These are phyloP conservation scores for Procambarus clarkii DNA, from an alignment of 1,140 invertebrate genomes.

Conservation along the genomic window DNA sequence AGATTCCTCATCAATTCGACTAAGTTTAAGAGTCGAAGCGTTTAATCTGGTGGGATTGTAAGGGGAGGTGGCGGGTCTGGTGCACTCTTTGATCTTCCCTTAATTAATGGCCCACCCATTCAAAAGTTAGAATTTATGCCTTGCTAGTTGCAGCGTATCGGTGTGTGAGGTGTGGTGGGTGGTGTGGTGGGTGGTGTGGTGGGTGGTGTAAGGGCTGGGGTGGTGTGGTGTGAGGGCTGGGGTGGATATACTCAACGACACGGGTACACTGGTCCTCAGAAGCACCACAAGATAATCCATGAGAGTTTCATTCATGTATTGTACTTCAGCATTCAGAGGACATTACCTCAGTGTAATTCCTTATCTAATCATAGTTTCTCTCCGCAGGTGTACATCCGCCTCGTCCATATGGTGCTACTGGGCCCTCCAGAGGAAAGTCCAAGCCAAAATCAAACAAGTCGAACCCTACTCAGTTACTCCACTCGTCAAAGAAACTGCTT, in stretches of 20 bases:
- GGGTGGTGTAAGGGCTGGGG: too few relatives aligned
- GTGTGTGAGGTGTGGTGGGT: neutral
- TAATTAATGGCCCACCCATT: conserved; percentile 20
- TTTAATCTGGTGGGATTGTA: neutral
- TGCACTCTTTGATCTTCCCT: conserved; percentile 8
- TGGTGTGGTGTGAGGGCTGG: neutral
- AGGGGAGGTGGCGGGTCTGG: neutral
- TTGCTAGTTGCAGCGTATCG: neutral
- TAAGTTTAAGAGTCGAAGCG: neutral
- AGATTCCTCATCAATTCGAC: neutral
- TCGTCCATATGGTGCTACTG: conserved; percentile 24
- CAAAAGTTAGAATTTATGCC: conserved; percentile 29
- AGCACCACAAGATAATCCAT: too few relatives aligned
- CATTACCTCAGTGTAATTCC: too few relatives aligned
- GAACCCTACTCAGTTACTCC: conserved; percentile 31
- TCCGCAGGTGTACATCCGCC: conserved; percentile 30
- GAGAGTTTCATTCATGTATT: too few relatives aligned
- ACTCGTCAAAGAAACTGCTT: conserved; percentile 37
- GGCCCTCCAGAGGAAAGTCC: conserved; percentile 20
- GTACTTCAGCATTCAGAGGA: too few relatives aligned
- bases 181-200: neutral
- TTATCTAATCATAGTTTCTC: neutral
- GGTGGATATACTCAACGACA: too few relatives aligned
- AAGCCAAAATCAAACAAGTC: conserved; percentile 45
- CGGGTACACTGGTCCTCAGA: too few relatives aligned